Evolutionary conservation across 2,888 invertebrate species (phyloP).

Genomic region (Tanypteryx hageni): DNA sequence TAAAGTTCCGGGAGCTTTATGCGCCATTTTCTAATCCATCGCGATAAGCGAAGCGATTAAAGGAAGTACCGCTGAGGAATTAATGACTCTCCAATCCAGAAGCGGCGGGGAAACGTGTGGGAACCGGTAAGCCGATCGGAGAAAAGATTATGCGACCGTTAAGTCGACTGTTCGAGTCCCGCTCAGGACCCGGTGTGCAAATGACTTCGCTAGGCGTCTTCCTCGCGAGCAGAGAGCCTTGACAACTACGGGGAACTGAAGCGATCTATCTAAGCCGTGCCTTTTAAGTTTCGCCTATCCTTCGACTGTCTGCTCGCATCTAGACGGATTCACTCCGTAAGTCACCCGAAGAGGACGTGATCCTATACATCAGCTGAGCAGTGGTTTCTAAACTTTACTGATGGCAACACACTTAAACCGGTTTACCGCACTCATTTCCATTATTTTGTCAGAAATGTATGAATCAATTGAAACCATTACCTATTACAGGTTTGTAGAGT

Average conservation of each 20-base stretch:
- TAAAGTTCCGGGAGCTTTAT: neutral
- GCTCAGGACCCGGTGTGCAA: neutral
- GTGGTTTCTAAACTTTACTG: too few relatives aligned
- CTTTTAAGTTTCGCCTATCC: too few relatives aligned
- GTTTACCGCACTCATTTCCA: too few relatives aligned
- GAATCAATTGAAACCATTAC: too few relatives aligned
- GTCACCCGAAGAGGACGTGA: too few relatives aligned
- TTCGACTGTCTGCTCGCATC: too few relatives aligned
- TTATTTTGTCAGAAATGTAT: too few relatives aligned
- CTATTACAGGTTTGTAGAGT: too few relatives aligned
- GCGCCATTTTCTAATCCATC: conserved; percentile 13
- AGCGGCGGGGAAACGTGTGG: neutral
- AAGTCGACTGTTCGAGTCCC: neutral
- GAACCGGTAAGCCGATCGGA: neutral
- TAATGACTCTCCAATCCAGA: neutral
- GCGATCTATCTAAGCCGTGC: neutral
- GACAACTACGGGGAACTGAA: neutral
- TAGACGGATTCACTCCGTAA: too few relatives aligned
- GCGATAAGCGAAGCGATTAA: neutral
- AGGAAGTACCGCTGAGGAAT: neutral
- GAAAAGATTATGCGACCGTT: neutral
- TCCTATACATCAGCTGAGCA: too few relatives aligned
- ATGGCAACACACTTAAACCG: too few relatives aligned
- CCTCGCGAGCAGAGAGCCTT: neutral
- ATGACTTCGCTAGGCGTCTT: neutral